Evolutionary conservation across 2,113 vertebrate genomes (phyloP).

Genomic region (Zosterops borbonicus): DNA sequence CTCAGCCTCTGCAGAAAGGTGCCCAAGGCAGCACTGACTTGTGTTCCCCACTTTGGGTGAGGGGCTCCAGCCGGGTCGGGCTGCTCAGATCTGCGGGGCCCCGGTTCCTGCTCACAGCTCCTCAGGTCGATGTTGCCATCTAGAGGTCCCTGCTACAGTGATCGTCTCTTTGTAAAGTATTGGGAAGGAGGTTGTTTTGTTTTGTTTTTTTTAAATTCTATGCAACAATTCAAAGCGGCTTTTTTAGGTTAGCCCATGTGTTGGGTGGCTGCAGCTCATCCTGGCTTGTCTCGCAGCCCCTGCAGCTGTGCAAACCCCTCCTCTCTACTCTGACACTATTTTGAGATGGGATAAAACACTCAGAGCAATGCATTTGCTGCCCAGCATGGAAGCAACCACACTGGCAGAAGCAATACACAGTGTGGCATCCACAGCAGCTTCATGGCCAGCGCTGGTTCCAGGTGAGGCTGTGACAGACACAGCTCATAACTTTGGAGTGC

Average conservation of each 20-base stretch:
- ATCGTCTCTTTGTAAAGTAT: neutral
- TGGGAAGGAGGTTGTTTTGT: neutral
- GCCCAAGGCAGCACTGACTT: neutral
- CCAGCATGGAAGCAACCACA: neutral
- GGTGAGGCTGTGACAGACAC: neutral
- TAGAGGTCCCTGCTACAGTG: conserved; percentile 26
- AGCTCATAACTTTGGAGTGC: neutral
- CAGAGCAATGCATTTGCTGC: neutral
- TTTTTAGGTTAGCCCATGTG: neutral
- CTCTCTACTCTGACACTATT: neutral
- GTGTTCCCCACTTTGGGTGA: neutral
- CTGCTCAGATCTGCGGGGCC: neutral
- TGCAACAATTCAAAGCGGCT: neutral
- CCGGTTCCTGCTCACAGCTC: neutral
- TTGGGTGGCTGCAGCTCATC: neutral
- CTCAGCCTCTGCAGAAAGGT: neutral
- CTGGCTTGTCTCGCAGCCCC: fast-evolving
- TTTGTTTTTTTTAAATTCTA: neutral
- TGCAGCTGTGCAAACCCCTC: neutral
- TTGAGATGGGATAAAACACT: neutral
- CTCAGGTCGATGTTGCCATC: conserved; percentile 58
- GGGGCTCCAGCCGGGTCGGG: neutral
- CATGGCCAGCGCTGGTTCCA: fast-evolving
- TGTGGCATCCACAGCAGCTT: neutral
- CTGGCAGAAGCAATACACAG: neutral